Evolutionary conservation across 2,113 vertebrate genomes (phyloP).

Genomic region (Cinclus mexicanus): DNA sequence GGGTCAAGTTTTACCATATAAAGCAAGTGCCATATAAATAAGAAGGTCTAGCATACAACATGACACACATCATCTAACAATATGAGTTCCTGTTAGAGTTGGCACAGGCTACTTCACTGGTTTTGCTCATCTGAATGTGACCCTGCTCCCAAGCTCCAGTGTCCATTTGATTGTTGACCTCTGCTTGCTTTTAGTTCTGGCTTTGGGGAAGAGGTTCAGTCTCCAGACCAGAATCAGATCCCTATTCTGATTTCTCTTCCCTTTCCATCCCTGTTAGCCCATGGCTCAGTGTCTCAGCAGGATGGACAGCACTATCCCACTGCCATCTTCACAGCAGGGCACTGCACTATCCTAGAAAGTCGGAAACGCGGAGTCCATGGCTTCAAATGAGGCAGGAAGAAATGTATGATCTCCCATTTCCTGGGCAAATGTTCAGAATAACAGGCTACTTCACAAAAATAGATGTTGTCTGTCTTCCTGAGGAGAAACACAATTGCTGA

Average conservation of each 20-base stretch:
- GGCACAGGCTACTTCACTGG: background rate
- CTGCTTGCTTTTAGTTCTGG: background rate
- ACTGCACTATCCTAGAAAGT: background rate
- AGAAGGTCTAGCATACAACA: background rate
- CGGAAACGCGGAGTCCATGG: background rate
- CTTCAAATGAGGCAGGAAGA: background rate
- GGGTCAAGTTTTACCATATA: background rate
- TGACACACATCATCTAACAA: background rate
- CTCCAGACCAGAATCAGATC: background rate
- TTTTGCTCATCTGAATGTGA: background rate
- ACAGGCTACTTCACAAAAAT: background rate
- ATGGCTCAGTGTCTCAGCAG: background rate
- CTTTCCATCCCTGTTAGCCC: background rate
- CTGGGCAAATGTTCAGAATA: background rate
- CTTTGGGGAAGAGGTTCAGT: background rate
- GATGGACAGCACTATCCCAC: background rate
- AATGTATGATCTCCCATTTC: background rate
- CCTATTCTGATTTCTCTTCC: background rate
- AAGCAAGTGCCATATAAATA: background rate
- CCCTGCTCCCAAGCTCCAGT: background rate
- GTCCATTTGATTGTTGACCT: background rate
- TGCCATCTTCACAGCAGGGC: background rate
- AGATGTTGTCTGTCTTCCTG: background rate
- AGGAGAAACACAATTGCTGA: background rate
- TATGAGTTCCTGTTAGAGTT: background rate